phyloP scores from a whole-genome alignment of 2,113 vertebrate genomes.

The Triplophysa rosa region DNA sequence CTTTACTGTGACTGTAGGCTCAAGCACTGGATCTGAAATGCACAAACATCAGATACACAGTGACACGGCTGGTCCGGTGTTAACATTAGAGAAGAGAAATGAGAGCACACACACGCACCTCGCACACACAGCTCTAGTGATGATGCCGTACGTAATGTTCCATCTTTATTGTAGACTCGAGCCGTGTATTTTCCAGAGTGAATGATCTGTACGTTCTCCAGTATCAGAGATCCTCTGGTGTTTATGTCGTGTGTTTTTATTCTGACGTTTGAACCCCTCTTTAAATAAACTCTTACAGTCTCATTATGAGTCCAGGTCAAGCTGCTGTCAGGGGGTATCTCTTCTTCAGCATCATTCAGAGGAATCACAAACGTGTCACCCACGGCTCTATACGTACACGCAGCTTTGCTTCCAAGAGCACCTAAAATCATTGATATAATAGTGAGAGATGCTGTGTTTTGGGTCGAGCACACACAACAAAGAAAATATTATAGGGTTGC shows the following conservation, averaged over 20 bases:
- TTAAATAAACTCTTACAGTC: accelerated
- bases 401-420: not conserved
- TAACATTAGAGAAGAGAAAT: not conserved
- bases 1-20: not conserved
- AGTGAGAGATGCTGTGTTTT: too few relatives aligned
- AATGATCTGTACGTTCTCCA: not conserved
- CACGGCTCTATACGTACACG: not conserved
- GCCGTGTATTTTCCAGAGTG: not conserved
- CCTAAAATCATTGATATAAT: not conserved
- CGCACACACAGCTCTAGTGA: not conserved
- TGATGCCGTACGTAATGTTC: not conserved
- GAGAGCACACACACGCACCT: not conserved
- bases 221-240: not conserved
- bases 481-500: too few relatives aligned
- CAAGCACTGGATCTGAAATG: slow-evolving; percentile 4
- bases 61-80: not conserved
- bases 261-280: not conserved
- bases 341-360: not conserved
- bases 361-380: not conserved
- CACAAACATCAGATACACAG: not conserved
- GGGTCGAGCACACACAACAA: too few relatives aligned
- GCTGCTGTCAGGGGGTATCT: not conserved
- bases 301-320: not conserved
- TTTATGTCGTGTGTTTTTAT: accelerated
- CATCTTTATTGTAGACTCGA: accelerated